phyloP scores from a whole-genome alignment of 2,797 vertebrate species.

The Gymnoscopelus microlampas region DNA sequence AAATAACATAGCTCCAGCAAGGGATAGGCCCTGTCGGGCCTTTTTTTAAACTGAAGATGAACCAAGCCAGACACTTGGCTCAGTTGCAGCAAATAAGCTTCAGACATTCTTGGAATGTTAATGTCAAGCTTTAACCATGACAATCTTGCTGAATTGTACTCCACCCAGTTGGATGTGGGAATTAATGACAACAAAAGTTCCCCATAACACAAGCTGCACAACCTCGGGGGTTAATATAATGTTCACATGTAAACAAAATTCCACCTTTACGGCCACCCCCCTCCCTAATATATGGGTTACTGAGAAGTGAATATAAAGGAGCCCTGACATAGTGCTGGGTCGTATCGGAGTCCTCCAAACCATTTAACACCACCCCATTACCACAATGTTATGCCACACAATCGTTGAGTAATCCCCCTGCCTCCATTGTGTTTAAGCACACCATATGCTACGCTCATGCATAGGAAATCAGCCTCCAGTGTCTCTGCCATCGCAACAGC shows the following conservation, averaged over 20 bases:
- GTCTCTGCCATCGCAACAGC: constrained; percentile 29
- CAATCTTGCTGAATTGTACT: constrained; percentile 51
- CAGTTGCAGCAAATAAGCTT: constrained; percentile 65
- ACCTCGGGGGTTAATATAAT: constrained; percentile 22
- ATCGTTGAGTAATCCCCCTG: constrained; percentile 60
- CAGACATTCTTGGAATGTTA: constrained; percentile 79
- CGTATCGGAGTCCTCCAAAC: constrained; percentile 1
- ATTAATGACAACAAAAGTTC: constrained; percentile 69
- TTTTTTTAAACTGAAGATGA: constrained; percentile 60
- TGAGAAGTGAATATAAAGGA: not conserved
- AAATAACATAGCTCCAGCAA: constrained; percentile 46
- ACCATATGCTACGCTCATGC: constrained; percentile 65
- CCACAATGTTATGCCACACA: constrained; percentile 38
- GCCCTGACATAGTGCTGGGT: constrained; percentile 1
- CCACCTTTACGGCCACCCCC: not conserved
- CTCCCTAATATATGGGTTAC: constrained; percentile 10
- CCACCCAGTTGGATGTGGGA: constrained; percentile 45
- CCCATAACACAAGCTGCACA: constrained; percentile 13
- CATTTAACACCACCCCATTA: constrained; percentile 32
- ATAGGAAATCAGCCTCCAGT: constrained; percentile 53
- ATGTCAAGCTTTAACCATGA: constrained; percentile 71
- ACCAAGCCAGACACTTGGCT: constrained; percentile 49
- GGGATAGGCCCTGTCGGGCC: constrained; percentile 20
- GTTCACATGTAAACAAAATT: constrained; percentile 9
- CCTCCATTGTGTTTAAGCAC: constrained; percentile 54